Base-by-base conservation (phyloP, 2,797 vertebrate species). In the Sebastes hopkinsi region DNA sequence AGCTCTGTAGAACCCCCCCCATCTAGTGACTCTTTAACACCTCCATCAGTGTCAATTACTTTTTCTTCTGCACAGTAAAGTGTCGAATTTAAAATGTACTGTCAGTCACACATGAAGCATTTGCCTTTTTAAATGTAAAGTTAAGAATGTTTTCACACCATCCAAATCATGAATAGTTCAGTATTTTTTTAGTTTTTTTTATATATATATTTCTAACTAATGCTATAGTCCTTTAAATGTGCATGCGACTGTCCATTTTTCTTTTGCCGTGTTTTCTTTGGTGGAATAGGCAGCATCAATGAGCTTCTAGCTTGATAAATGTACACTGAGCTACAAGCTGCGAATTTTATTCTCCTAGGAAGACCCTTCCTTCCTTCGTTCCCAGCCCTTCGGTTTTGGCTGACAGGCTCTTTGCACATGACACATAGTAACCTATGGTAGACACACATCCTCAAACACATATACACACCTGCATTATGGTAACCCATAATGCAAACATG, bases 31-130 rank as follows among this genome's bases (percentile, higher is more conserved):
- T 89, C 77, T 88, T 86, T 92, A 93, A 92, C 90, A 95, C 72
- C 72, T 66, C 94, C 96, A 96, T 97, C 90, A 96, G 94, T 96
- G 94, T 94, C 71, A 69, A 14, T 75, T 79, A 23, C 59, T 78
- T 59, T 80, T 82, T 70, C 42, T 78, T 80, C 77, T 80, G 82
- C 84, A 81, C 80, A 69, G 55, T 85, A 55, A 85, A 80, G 67
- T 67, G 77, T 86, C 75, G 78, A 79, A 9, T 50, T 67, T 66
- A 7, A 78, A 86, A 84, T 58, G 64, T 80, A 60, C 27, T 64
- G 58, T 75, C 70, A 74, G 34, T 69, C 79, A 81, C 61, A 87
- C 59, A 66, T 74, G n/a, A 84, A 66, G 42, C n/a, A 74, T 79
- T 22, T 4, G 42, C n/a, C 8, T 61, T 36, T 76, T 58, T 64